Base-by-base conservation (phyloP, 2,113 vertebrate genomes). In the Lepus americanus region DNA sequence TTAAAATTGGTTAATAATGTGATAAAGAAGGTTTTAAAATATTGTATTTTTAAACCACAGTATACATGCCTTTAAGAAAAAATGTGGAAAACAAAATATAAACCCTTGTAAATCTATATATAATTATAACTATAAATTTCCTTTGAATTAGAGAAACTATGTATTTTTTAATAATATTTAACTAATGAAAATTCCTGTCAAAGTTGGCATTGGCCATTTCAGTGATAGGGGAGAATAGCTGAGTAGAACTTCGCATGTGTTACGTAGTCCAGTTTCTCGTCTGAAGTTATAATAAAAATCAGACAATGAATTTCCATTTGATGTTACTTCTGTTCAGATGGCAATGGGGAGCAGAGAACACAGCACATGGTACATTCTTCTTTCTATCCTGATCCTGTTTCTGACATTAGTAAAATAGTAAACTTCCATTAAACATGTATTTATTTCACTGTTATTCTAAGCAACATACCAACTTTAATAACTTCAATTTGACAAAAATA, bases 1-100 rank as follows among this genome's bases (percentile, higher is more conserved):
- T 84, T 92, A 90, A 96, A 81, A 67, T 51, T 55, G n/a, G n/a
- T 13, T 67, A 90, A 79, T 64, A 31, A 44, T 53, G 11, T 72
- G 55, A 66, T 88, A 53, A 72, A 88, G 22, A 33, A 69, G 7
- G 11, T 72, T 53, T 19, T 72, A 53, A 84, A 89, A 67, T 33
- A 31, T 0, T 82, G 36, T 36, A 70, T 39, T 91, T 92, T 82
- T n/a, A 86, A 95, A 80, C 17, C 25, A 92, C 0, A 51, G 20
- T 13, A 36, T 13, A 25, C 63, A 33, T 72, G 59, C 19, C 14
- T 49, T 3, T 44, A 81, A 33, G 59, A 10, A 82, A 85, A 64
- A 90, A 33, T 51, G 33, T 23, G 77, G 59, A 59, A 63, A 39
- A 93, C 25, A 53, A 33, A 67, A 72, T 25, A 5, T 17, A 59